Evolutionary conservation across 2,888 invertebrate species (phyloP), one percentile per base, ranked within the genome.

Genomic region (Scaptomyza cyrtandrae): DNA sequence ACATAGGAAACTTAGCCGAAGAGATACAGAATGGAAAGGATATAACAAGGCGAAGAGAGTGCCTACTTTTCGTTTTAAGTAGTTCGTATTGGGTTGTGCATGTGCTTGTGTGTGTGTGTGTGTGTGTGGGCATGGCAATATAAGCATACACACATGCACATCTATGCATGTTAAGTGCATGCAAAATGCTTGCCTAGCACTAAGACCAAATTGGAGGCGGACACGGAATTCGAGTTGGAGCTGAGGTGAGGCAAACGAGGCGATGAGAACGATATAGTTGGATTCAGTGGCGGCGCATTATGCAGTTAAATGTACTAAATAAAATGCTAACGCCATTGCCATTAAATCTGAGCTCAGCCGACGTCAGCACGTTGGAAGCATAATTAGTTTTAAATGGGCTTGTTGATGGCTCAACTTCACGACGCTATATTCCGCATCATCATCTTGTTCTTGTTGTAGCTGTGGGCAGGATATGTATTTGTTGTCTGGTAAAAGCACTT

Each of bases 281-380:
- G 24, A n/a, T 19, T 24, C 41, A 24, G 24, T 44, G n/a, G 35
- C 33, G 11, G 6, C 46, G 66, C 71, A 80, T 80, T 80, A 83
- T 86, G 86, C 83, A 82, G 88, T 86, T 84, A 88, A 87, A 88
- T 88, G 88, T 86, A 83, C 72, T 80, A 88, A 88, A 86, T 88
- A 86, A 83, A 88, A 84, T 80, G 88, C 78, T 77, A 82, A 86
- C 83, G 83, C 80, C 80, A 83, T 86, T 75, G 71, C 75, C 69
- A 80, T 80, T 72, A 77, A 77, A 83, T 77, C 74, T 76, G 70
- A 55, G 66, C 69, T 46, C 64, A 60, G 64, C 39, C 60, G 50
- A 71, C 69, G 78, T 80, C 79, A 79, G 77, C 82, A 88, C 80
- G 80, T 80, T 71, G 73, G 44, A 41, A 64, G 80, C 86, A 83